Percentiles rank a stretch among this genome's conserved stretches.
Conservation (phyloP, 2,113 vertebrate genomes). For the Gopherus evgoodei region DNA sequence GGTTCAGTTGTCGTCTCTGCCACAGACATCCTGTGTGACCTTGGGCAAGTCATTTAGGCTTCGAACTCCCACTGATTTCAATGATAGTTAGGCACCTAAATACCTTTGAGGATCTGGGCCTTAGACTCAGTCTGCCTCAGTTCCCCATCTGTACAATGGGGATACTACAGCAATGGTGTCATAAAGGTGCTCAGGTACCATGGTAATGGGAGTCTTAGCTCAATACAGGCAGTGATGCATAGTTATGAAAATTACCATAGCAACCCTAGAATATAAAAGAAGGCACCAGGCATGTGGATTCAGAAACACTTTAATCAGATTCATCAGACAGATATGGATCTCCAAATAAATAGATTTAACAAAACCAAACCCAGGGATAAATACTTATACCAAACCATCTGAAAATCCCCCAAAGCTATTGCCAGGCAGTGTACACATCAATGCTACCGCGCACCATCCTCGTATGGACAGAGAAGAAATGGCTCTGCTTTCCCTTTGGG, state of each 20-base stretch:
- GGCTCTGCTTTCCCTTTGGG: conserved; percentile 21
- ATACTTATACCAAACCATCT: conserved; percentile 42
- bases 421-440: not conserved
- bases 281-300: not conserved
- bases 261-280: not conserved
- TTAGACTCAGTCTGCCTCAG: not conserved
- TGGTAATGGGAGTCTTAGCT: not conserved
- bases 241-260: not conserved
- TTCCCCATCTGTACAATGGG: not conserved
- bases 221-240: not conserved
- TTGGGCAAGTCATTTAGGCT: too few relatives aligned
- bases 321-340: conserved; percentile 62
- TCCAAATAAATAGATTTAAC: conserved; percentile 80
- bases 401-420: conserved; percentile 55
- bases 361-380: conserved; percentile 60
- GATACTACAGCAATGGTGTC: not conserved
- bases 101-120: not conserved
- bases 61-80: too few relatives aligned
- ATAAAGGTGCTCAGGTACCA: not conserved
- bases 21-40: too few relatives aligned
- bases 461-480: conserved; percentile 29
- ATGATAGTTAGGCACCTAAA: not conserved
- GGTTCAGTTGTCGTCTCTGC: too few relatives aligned
- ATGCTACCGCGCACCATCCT: not conserved
- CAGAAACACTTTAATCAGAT: conserved; percentile 65